Evolutionary conservation across 2,113 vertebrate species (phyloP).

Genomic region (Crocuta crocuta): DNA sequence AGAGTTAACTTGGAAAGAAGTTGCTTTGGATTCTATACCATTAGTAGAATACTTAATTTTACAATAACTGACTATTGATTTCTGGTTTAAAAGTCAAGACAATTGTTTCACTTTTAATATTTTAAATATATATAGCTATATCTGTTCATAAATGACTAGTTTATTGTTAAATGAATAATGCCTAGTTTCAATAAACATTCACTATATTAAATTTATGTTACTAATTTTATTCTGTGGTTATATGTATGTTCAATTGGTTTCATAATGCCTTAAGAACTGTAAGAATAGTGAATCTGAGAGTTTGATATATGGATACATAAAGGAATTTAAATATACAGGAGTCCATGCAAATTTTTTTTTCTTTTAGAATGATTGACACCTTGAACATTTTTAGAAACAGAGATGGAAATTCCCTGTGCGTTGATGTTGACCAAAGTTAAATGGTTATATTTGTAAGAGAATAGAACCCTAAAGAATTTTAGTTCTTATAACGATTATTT

Average conservation of each 20-base stretch:
- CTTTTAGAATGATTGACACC: not conserved
- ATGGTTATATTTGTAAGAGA: not conserved
- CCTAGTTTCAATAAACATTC: not conserved
- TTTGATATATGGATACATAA: not conserved
- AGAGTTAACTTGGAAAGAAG: not conserved
- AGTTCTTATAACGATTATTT: not conserved
- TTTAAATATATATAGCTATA: not conserved
- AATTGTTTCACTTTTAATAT: not conserved
- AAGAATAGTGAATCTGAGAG: not conserved
- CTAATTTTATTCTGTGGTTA: not conserved
- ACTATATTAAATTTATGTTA: not conserved
- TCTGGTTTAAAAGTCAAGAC: constrained; percentile 9
- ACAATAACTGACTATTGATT: not conserved
- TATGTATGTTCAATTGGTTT: not conserved
- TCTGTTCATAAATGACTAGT: not conserved
- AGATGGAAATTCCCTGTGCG: not conserved
- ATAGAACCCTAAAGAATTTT: not conserved
- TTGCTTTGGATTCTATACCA: constrained; percentile 3
- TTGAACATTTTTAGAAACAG: not conserved
- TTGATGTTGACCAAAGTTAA: not conserved
- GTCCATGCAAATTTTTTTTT: not conserved
- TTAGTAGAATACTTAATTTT: not conserved
- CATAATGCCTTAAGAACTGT: not conserved
- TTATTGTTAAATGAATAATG: not conserved
- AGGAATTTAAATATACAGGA: not conserved